Percentiles rank a stretch among this genome's conserved stretches.
phyloP scores from a whole-genome alignment of 2,113 vertebrate species.

The Bungarus multicinctus region DNA sequence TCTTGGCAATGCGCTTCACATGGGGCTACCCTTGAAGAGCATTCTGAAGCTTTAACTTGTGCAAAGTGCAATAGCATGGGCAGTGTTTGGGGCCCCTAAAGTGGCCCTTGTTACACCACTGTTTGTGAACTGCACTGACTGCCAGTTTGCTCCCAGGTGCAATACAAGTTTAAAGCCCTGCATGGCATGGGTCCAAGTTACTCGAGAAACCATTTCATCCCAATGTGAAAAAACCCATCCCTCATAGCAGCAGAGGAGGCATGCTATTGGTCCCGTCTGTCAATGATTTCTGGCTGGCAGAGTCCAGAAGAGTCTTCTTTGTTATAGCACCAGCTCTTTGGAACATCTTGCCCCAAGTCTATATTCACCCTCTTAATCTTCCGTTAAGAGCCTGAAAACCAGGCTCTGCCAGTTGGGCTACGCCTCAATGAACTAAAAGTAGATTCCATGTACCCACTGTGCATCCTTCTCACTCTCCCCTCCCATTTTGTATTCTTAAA shows the following conservation, averaged over 20 bases:
- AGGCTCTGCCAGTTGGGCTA: not conserved
- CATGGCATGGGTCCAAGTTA: not conserved
- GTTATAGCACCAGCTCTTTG: not conserved
- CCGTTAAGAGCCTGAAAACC: not conserved
- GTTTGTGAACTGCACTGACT: not conserved
- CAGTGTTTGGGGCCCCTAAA: not conserved
- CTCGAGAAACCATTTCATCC: not conserved
- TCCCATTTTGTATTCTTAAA: not conserved
- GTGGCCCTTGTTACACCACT: not conserved
- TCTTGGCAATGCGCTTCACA: not conserved
- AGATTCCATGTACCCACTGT: not conserved
- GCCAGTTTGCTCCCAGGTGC: not conserved
- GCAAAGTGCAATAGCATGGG: not conserved
- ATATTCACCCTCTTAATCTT: not conserved
- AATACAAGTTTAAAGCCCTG: not conserved
- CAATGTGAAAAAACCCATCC: not conserved
- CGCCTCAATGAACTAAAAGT: not conserved
- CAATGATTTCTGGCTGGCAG: not conserved
- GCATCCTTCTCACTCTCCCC: not conserved
- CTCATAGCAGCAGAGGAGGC: not conserved
- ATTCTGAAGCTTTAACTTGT: not conserved
- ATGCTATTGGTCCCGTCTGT: not conserved
- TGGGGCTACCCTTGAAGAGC: not conserved
- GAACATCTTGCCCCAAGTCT: not conserved
- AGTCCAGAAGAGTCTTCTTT: not conserved